Base-by-base conservation (phyloP, 2,797 vertebrate species). In the Rhinogobio ventralis region DNA sequence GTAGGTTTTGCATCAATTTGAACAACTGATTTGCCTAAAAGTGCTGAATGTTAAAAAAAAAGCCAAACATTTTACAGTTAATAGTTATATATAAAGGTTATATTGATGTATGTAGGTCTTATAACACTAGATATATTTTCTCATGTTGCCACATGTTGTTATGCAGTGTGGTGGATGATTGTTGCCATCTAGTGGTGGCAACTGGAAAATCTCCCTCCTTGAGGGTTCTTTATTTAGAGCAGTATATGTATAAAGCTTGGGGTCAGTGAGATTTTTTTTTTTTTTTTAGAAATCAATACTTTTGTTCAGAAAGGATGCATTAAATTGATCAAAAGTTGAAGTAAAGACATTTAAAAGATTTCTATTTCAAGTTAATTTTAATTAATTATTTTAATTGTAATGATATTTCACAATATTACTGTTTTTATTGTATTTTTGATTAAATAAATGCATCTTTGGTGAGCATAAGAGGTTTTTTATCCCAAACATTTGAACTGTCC, bases 121-220 rank as follows among this genome's bases (percentile, higher is more conserved):
- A 9, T 19, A n/a, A 71, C 4, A 23, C 6, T 4, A 6, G 30
- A 11, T 19, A 13, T 28, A 20, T 36, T 39, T 46, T 45, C 17
- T 46, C n/a, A 25, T 17, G 11, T 51, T 17, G 4, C 19, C 33
- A 76, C 13, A 20, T 30, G 30, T 20, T 39, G 67, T 49, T 6
- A 53, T 19, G 10, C 0, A 71, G 55, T 14, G 15, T 36, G 2
- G 36, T 80, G 28, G 28, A 7, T 39, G 2, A 71, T 76, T 83
- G 15, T 62, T 55, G 36, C 86, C 75, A 7, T 81, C 82, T 84
- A 77, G 79, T 82, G 83, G 83, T 66, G 28, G 10, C n/a, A 62
- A 17, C 11, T 8, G 23, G 9, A 57, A 36, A 17, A 39, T 4
- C 23, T 42, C 39, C 67, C 57, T 14, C 39, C 66, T 30, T 69